Percentiles rank a stretch among this genome's conserved stretches.
Evolutionary conservation across 1,140 invertebrate species (phyloP).

Genomic region (Caenorhabditis inopinata): DNA sequence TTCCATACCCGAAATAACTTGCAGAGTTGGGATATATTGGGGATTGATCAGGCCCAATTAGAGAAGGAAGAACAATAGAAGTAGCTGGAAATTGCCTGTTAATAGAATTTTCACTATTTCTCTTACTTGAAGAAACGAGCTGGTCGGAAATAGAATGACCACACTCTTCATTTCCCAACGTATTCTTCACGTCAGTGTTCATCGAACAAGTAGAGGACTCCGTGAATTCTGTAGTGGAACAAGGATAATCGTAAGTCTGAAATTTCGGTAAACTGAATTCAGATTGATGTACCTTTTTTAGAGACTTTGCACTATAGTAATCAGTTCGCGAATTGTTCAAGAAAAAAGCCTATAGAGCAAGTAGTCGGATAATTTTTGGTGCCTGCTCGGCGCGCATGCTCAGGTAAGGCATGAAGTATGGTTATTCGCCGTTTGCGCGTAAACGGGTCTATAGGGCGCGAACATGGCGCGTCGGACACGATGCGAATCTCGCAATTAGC

Average conservation of each 20-base stretch:
- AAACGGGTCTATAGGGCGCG: too few species aligned
- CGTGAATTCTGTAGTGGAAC: neutral
- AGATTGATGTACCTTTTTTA: too few species aligned
- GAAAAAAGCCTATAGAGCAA: too few species aligned
- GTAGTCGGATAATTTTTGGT: too few species aligned
- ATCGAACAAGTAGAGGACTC: neutral
- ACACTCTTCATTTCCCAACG: neutral
- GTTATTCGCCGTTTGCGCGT: too few species aligned
- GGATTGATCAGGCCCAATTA: neutral
- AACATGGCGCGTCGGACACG: too few species aligned
- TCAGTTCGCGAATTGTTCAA: too few species aligned
- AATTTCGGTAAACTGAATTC: neutral
- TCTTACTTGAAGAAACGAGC: neutral
- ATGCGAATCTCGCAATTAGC: too few species aligned
- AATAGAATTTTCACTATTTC: too few species aligned
- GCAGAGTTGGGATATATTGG: neutral
- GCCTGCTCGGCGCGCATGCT: too few species aligned
- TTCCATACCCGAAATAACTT: neutral
- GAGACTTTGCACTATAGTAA: too few species aligned
- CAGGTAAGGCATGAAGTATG: too few species aligned
- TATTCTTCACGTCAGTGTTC: neutral
- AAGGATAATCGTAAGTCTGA: neutral
- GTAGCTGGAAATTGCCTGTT: neutral
- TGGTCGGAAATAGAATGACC: neutral
- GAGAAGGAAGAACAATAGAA: neutral